Conservation (phyloP, 2,888 invertebrate species). For the Pachycephus smyrnensis region DNA sequence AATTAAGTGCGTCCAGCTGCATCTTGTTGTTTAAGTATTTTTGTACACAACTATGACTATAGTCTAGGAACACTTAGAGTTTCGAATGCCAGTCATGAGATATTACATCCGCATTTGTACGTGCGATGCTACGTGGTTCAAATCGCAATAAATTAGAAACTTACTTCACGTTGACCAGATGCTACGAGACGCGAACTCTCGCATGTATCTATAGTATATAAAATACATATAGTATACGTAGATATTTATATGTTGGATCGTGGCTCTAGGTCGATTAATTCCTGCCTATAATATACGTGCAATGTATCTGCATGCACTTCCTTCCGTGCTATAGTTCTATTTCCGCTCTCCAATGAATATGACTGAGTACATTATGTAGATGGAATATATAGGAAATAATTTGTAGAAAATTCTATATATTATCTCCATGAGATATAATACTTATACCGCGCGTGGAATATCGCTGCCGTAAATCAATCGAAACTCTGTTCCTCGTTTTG, state of each 20-base stretch:
- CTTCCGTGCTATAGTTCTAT: not conserved
- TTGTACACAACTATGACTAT: not conserved
- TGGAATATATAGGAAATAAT: not conserved
- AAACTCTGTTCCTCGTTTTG: not conserved
- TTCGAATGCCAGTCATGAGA: not conserved
- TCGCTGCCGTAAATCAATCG: not conserved
- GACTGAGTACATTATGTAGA: not conserved
- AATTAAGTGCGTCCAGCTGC: not conserved
- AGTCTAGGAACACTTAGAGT: not conserved
- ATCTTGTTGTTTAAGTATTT: not conserved
- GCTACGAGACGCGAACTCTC: not conserved
- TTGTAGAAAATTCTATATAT: not conserved
- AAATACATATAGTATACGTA: not conserved
- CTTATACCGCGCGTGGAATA: not conserved
- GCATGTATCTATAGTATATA: not conserved
- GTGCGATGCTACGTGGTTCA: not conserved
- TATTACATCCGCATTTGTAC: slow-evolving; percentile 7
- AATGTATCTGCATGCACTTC: not conserved
- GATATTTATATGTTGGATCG: not conserved
- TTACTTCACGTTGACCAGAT: not conserved
- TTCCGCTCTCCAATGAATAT: not conserved
- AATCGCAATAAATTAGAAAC: slow-evolving; percentile 25
- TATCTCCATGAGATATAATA: not conserved
- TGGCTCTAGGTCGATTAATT: not conserved
- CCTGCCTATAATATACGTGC: not conserved